A percentile compares a stretch with the other conserved stretches of the same genome.
Evolutionary conservation across 2,797 vertebrate genomes (phyloP).

Genomic region (Poeciliopsis paucimaculata): DNA sequence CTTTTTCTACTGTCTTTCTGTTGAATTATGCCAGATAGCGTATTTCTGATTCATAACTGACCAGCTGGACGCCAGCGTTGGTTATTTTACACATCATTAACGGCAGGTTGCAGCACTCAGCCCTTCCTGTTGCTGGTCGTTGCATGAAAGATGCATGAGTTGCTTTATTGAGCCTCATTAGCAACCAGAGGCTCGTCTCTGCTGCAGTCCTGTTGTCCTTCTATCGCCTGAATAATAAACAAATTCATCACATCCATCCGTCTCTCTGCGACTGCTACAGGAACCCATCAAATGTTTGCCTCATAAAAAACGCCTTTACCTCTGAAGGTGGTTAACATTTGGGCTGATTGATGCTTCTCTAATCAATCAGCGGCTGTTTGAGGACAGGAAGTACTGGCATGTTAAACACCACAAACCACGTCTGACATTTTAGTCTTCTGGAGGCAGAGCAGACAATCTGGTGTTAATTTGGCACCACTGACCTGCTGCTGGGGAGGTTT

Average conservation of each 20-base stretch:
- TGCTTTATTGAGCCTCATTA: slow-evolving; percentile 64
- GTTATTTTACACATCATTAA: slow-evolving; percentile 45
- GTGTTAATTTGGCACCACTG: neutral
- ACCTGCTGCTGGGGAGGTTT: neutral
- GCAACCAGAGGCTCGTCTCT: slow-evolving; percentile 45
- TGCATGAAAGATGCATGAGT: slow-evolving; percentile 72
- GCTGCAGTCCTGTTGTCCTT: slow-evolving; percentile 39
- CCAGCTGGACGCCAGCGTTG: neutral
- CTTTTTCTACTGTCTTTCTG: neutral
- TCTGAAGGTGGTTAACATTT: slow-evolving; percentile 5
- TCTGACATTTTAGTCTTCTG: slow-evolving; percentile 11
- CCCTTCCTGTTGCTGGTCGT: slow-evolving; percentile 26
- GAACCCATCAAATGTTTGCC: slow-evolving; percentile 34
- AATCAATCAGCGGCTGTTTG: slow-evolving; percentile 12
- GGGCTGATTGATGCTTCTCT: slow-evolving; percentile 8
- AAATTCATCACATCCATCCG: slow-evolving; percentile 53
- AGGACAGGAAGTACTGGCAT: neutral
- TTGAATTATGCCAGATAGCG: neutral
- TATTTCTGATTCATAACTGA: neutral
- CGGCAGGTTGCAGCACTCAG: slow-evolving; percentile 26
- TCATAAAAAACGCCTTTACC: slow-evolving; percentile 9
- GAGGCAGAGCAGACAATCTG: neutral
- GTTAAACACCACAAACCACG: slow-evolving; percentile 1
- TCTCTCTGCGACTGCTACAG: slow-evolving; percentile 47
- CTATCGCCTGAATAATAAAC: slow-evolving; percentile 72